Evolutionary conservation across 2,113 vertebrate species (phyloP).

Genomic region (Lasiurus cinereus): DNA sequence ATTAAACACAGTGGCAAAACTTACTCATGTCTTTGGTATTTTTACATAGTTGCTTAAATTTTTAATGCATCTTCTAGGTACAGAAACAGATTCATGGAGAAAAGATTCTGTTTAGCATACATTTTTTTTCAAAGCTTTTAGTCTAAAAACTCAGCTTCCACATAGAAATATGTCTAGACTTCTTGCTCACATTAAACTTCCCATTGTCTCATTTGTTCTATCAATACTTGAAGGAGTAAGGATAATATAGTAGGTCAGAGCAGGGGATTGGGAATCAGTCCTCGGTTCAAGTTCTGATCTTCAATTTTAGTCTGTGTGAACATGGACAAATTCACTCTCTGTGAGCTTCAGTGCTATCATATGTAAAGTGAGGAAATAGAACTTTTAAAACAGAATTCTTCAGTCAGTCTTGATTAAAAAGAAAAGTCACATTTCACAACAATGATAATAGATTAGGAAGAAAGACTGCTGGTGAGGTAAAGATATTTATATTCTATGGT

Average conservation of each 20-base stretch:
- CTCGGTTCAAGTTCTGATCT: background rate
- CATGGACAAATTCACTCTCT: background rate
- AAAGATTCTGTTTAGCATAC: background rate
- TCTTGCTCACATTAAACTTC: background rate
- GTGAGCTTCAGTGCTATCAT: background rate
- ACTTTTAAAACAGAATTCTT: conserved; percentile 2
- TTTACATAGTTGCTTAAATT: background rate
- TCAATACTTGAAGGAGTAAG: background rate
- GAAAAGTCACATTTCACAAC: background rate
- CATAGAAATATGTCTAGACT: background rate
- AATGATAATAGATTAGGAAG: background rate
- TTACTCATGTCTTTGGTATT: background rate
- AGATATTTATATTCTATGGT: background rate
- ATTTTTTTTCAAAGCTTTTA: conserved; percentile 1
- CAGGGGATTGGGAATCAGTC: background rate
- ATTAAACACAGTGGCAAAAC: background rate
- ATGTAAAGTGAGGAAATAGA: conserved; percentile 29
- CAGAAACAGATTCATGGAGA: background rate
- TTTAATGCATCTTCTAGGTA: background rate
- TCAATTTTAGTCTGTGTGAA: background rate
- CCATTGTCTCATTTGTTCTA: background rate
- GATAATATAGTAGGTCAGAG: background rate
- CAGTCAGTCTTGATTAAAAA: background rate
- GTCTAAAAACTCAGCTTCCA: background rate
- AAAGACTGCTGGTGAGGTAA: background rate